phyloP scores from a whole-genome alignment of 2,888 invertebrate species.

The Coleophora deauratella region DNA sequence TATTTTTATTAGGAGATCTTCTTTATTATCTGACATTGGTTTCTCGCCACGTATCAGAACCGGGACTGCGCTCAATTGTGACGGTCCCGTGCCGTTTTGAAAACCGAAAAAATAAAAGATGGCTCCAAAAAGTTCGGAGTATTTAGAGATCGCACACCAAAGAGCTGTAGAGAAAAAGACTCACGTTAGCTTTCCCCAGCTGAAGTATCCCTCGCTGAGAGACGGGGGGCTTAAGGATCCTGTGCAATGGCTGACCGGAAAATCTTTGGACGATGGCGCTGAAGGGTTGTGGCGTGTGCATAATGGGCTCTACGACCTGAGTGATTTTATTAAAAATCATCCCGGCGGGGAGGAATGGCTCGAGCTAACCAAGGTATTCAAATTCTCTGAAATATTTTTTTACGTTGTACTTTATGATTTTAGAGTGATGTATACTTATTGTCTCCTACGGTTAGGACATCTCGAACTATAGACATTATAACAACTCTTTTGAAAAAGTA shows the following conservation, averaged over 20 bases:
- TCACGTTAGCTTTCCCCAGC: slow-evolving; percentile 60
- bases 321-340: slow-evolving; percentile 83
- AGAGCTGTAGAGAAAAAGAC: slow-evolving; percentile 39
- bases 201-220: slow-evolving; percentile 64
- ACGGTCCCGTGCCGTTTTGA: no score
- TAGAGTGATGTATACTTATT: no score
- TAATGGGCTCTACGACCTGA: slow-evolving; percentile 88
- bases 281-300: slow-evolving; percentile 86
- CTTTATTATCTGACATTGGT: no score
- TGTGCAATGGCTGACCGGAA: slow-evolving; percentile 77
- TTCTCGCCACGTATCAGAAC: no score
- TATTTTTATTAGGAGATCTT: no score
- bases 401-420: no score
- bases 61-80: no score
- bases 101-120: slow-evolving; percentile 19
- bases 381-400: not conserved
- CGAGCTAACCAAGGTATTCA: slow-evolving; percentile 74
- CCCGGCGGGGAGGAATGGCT: slow-evolving; percentile 91
- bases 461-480: no score
- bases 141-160: slow-evolving; percentile 29
- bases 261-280: slow-evolving; percentile 79
- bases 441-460: no score
- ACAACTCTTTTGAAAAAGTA: no score
- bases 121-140: slow-evolving; percentile 27
- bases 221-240: slow-evolving; percentile 42